phyloP scores from a whole-genome alignment of 2,113 vertebrate species.

The Aspidoscelis tigris region DNA sequence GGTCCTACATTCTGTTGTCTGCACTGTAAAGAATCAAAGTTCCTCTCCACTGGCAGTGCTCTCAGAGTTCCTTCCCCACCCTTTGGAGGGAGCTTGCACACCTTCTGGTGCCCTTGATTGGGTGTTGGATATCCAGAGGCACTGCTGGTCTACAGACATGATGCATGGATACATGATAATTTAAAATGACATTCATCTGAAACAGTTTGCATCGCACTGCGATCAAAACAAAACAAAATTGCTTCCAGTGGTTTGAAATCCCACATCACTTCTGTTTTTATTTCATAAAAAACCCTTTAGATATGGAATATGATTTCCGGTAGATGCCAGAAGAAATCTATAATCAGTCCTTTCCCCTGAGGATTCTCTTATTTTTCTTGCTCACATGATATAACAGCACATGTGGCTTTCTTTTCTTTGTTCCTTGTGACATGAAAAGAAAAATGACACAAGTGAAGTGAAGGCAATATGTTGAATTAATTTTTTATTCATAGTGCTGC shows the following conservation, averaged over 20 bases:
- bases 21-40: no score
- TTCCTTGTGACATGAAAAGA: not conserved
- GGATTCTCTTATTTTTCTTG: not conserved
- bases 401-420: not conserved
- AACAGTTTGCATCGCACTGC: not conserved
- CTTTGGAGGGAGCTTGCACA: no score
- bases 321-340: not conserved
- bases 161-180: not conserved
- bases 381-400: not conserved
- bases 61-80: no score
- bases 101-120: no score
- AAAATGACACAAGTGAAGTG: not conserved
- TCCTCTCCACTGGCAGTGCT: no score
- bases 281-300: slow-evolving; percentile 12
- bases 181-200: not conserved
- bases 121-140: no score
- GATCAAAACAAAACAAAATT: not conserved
- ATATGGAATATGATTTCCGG: not conserved
- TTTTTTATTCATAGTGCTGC: slow-evolving; percentile 39
- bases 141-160: no score
- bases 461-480: slow-evolving; percentile 6
- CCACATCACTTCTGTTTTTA: slow-evolving; percentile 38
- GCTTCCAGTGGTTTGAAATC: not conserved
- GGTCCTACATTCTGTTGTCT: no score
- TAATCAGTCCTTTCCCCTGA: slow-evolving; percentile 22